These are phyloP conservation scores for Leptodon cayanensis DNA, from an alignment of 2,797 vertebrate species.

Conservation along the genomic window DNA sequence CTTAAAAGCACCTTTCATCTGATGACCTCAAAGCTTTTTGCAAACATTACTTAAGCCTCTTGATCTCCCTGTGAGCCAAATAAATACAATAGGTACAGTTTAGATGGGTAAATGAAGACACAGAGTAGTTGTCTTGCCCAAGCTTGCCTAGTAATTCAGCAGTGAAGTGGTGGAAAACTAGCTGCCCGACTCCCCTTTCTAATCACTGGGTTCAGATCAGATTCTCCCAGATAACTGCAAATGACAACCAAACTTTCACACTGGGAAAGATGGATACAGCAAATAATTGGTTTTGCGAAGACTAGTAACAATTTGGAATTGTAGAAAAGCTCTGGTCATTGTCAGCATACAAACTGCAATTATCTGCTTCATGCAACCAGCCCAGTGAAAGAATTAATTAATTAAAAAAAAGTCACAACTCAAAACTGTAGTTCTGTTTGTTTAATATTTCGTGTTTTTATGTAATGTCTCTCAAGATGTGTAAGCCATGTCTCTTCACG, in stretches of 20 bases:
- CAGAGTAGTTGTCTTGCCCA: conserved; percentile 18
- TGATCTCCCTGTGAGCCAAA: conserved; percentile 46
- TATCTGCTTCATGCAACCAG: neutral
- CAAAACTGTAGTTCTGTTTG: neutral
- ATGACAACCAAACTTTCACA: neutral
- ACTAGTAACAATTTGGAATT: too few relatives aligned
- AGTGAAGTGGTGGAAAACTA: neutral
- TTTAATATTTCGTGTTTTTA: neutral
- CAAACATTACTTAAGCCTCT: conserved; percentile 64
- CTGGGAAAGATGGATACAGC: neutral
- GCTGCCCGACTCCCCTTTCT: neutral
- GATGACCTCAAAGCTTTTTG: conserved; percentile 59
- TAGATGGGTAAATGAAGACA: conserved; percentile 36
- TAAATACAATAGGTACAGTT: conserved; percentile 39
- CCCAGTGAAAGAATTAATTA: neutral
- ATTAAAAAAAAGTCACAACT: neutral
- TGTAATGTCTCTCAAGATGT: neutral
- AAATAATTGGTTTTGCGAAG: neutral
- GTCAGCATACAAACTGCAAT: neutral
- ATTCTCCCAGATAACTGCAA: neutral
- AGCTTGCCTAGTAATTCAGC: conserved; percentile 29
- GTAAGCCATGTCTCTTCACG: neutral
- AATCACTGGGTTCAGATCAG: neutral
- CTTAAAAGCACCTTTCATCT: conserved; percentile 47
- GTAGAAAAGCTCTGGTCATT: too few relatives aligned